These are phyloP conservation scores for Pangasius sanitwongsei DNA, from an alignment of 2,797 vertebrate species.

Conservation along the genomic window DNA sequence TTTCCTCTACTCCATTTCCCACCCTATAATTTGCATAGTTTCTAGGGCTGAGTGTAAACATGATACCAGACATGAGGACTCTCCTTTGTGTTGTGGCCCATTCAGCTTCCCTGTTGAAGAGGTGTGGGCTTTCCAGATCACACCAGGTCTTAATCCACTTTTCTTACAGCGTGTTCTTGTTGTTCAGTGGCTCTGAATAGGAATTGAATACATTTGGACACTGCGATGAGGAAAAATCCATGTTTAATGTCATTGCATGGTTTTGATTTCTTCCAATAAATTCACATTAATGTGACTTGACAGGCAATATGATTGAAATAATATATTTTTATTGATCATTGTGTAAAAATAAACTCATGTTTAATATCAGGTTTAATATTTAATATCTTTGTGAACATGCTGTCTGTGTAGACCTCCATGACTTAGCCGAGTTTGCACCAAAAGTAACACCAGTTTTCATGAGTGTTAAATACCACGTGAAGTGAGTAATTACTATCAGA, in stretches of 20 bases:
- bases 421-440: not conserved
- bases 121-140: not conserved
- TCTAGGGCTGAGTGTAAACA: not conserved
- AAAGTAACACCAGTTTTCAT: not conserved
- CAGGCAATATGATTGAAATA: not conserved
- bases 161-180: not conserved
- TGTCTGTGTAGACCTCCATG: not conserved
- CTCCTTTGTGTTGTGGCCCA: not conserved
- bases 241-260: not conserved
- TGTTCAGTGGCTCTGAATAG: not conserved
- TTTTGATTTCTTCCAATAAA: not conserved
- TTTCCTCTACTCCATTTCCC: not conserved
- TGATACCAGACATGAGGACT: constrained; percentile 2
- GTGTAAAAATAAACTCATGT: not conserved
- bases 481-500: not conserved
- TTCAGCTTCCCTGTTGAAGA: not conserved
- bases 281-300: not conserved
- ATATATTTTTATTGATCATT: no score
- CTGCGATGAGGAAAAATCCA: not conserved
- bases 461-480: not conserved
- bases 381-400: not conserved
- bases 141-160: not conserved
- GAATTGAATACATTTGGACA: not conserved
- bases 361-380: not conserved
- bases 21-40: constrained; percentile 19